Evolutionary conservation across 1,140 invertebrate genomes (phyloP).

Genomic region (Hyposmocoma kahamanoa): DNA sequence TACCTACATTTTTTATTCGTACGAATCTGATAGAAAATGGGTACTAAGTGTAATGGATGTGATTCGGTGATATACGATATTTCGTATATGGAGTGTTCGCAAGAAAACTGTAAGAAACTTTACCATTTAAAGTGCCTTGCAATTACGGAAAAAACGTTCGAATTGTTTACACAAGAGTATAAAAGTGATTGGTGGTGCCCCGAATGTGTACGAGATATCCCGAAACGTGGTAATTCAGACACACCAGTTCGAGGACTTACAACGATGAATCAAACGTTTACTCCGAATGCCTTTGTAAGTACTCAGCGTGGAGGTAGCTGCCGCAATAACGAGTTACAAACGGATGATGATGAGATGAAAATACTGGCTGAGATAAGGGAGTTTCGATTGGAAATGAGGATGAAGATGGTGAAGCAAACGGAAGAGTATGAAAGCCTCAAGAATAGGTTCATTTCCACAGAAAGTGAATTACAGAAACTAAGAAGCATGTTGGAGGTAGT

Average conservation of each 20-base stretch:
- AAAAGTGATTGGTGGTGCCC: conserved; percentile 12
- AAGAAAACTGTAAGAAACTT: conserved; percentile 8
- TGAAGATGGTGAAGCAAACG: background rate
- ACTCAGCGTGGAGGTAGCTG: conserved; percentile 4
- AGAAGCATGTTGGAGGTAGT: background rate
- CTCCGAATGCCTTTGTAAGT: conserved; percentile 5
- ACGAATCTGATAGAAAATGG: too few species aligned
- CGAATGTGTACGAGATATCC: conserved; percentile 6
- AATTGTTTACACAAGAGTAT: conserved; percentile 5
- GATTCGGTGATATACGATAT: conserved; percentile 7
- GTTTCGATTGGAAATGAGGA: background rate
- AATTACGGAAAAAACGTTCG: background rate
- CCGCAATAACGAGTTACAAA: background rate
- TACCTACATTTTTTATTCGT: too few species aligned
- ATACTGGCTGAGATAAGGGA: conserved; percentile 6
- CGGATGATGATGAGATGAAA: background rate
- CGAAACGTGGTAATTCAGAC: conserved; percentile 8
- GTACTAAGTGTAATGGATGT: conserved; percentile 9
- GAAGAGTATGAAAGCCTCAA: background rate
- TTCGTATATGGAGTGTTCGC: conserved; percentile 12
- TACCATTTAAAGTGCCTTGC: conserved; percentile 10
- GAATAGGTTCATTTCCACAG: background rate
- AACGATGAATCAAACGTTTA: conserved; percentile 13
- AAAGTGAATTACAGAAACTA: background rate
- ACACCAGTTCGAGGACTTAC: conserved; percentile 9